phyloP scores from a whole-genome alignment of 2,888 invertebrate species.

The Eurytoma californica region DNA sequence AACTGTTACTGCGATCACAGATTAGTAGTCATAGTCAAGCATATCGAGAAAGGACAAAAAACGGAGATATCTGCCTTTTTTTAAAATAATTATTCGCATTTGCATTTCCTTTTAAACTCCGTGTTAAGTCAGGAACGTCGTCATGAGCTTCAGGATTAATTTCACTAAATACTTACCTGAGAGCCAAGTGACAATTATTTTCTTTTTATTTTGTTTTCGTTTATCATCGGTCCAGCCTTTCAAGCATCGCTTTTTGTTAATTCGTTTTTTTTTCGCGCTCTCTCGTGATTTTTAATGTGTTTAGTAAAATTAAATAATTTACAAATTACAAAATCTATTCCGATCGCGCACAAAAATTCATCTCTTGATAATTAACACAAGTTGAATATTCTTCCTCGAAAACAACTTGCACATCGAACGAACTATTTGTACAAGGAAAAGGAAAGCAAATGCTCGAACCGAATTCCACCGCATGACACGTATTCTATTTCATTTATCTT shows the following conservation, averaged over 20 bases:
- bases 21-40: slow-evolving; percentile 57
- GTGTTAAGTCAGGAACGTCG: slow-evolving; percentile 50
- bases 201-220: slow-evolving; percentile 8
- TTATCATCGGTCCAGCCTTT: slow-evolving; percentile 25
- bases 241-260: slow-evolving; percentile 25
- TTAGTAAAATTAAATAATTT: slow-evolving; percentile 70
- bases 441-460: slow-evolving; percentile 28
- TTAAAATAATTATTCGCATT: slow-evolving; percentile 20
- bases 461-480: slow-evolving; percentile 28
- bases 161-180: slow-evolving; percentile 52
- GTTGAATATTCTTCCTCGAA: slow-evolving; percentile 19
- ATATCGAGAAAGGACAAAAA: slow-evolving; percentile 51
- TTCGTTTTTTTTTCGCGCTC: not conserved
- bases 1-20: slow-evolving; percentile 57
- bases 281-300: slow-evolving; percentile 54
- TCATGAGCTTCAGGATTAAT: slow-evolving; percentile 40
- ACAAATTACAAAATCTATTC: slow-evolving; percentile 67
- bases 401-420: slow-evolving; percentile 39
- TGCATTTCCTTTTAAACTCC: slow-evolving; percentile 32
- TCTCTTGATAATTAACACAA: slow-evolving; percentile 31
- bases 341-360: slow-evolving; percentile 27
- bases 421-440: slow-evolving; percentile 42
- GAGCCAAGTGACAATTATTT: slow-evolving; percentile 18
- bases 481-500: slow-evolving; percentile 21
- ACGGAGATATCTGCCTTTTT: slow-evolving; percentile 29